These are phyloP conservation scores for Psilanteris sp. DNA, from an alignment of 1,140 invertebrate species.

Conservation along the genomic window DNA sequence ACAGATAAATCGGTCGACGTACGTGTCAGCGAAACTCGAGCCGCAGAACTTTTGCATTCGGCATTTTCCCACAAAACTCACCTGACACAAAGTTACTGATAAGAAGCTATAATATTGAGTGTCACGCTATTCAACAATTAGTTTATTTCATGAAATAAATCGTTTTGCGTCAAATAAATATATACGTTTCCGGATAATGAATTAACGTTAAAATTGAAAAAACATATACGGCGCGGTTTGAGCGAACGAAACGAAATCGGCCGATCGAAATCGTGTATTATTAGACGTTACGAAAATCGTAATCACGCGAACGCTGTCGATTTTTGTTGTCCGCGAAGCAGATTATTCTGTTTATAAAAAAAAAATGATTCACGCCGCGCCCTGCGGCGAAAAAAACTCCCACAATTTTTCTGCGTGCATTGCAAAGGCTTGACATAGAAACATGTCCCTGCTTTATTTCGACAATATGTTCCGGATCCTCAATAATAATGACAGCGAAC, in stretches of 20 bases:
- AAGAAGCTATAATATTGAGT: too few relatives aligned
- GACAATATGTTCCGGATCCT: conserved; percentile 77
- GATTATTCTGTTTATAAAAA: conserved; percentile 1
- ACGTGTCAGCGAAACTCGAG: conserved; percentile 73
- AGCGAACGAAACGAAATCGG: too few relatives aligned
- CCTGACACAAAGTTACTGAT: conserved; percentile 71
- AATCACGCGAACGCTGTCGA: too few relatives aligned
- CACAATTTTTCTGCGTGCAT: conserved; percentile 55
- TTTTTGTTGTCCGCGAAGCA: too few relatives aligned
- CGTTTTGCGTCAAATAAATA: too few relatives aligned
- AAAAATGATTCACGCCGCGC: not conserved
- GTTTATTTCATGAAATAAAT: too few relatives aligned
- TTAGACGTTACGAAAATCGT: too few relatives aligned
- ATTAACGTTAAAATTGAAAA: too few relatives aligned
- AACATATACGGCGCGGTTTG: too few relatives aligned
- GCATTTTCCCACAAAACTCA: conserved; percentile 79
- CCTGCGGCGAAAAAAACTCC: conserved; percentile 49
- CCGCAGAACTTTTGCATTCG: conserved; percentile 67
- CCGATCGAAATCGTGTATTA: too few relatives aligned
- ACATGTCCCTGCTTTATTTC: conserved; percentile 67
- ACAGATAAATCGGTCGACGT: conserved; percentile 73
- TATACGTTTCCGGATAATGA: too few relatives aligned
- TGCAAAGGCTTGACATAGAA: conserved; percentile 68
- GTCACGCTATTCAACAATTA: too few relatives aligned
- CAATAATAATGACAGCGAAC: conserved; percentile 75